Base-by-base conservation (phyloP, 2,113 vertebrate species). In the Astur gentilis region DNA sequence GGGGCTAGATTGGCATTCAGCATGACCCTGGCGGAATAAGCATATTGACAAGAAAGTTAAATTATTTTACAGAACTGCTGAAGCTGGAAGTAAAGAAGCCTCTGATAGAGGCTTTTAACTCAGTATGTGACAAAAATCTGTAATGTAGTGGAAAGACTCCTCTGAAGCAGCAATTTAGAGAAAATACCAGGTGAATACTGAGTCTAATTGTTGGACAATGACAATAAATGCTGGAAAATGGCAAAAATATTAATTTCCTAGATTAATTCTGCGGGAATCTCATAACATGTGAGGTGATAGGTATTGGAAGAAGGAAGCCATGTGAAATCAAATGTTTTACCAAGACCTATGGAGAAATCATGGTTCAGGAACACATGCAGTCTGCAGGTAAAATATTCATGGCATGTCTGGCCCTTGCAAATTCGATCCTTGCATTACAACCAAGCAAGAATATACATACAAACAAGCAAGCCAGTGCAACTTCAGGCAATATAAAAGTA, bases 91-190 rank as follows among this genome's bases (percentile, higher is more conserved):
- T 88, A 81, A 94, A 94, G 82, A 92, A 55, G 40, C 9, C 34
- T 94, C 13, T 62, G 70, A 87, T n/a, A 81, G 79, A 94, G 52
- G 49, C 29, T 97, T 96, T 97, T 97, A 96, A 92, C 76, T 95
- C 78, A 58, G 38, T 83, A 45, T 87, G 85, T 95, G 92, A 94
- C 83, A 83, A 95, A 95, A 97, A 86, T 89, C 50, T 90, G 29
- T 93, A 95, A 97, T 85, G 49, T 40, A 86, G 25, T 83, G 25
- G 38, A 96, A 95, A 87, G 31, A 73, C 16, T 34, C 81, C 62
- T 86, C 45, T 55, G 62, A 94, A 92, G 55, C 8, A 93, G 14
- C 34, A 83, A 29, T 93, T 96, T 94, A 84, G 69, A 71, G 31
- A 77, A 16, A 89, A 31, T 75, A 69, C 14, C 27, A 71, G 60